phyloP scores from a whole-genome alignment of 1,140 invertebrate genomes.

The Drosophila miranda region DNA sequence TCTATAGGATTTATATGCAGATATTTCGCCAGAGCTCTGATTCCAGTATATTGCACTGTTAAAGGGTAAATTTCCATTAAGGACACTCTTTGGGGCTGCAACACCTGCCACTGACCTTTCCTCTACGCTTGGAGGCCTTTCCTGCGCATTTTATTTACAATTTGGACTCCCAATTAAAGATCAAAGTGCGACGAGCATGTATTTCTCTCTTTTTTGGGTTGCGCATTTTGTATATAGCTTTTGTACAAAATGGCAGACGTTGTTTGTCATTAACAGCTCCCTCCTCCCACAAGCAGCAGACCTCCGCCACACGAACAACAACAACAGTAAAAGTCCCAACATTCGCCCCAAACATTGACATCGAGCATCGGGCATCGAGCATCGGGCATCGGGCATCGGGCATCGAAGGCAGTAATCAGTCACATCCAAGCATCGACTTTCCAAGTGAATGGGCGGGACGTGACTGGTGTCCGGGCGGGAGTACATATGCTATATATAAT shows the following conservation, averaged over 20 bases:
- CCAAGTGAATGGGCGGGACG: constrained; percentile 78
- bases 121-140: too few species aligned
- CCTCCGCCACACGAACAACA: constrained; percentile 1
- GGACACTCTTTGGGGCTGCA: too few species aligned
- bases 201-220: not conserved
- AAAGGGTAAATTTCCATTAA: too few species aligned
- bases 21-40: too few species aligned
- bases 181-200: constrained; percentile 8
- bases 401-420: constrained; percentile 73
- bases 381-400: too few species aligned
- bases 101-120: too few species aligned
- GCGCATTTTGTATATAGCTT: constrained; percentile 39
- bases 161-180: not conserved
- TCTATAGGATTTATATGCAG: too few species aligned
- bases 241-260: constrained; percentile 71
- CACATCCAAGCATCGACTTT: constrained; percentile 78
- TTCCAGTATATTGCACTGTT: too few species aligned
- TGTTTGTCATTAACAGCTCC: constrained; percentile 71
- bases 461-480: constrained; percentile 55
- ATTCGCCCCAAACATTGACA: constrained; percentile 26
- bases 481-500: constrained; percentile 8
- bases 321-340: constrained; percentile 32
- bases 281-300: constrained; percentile 19
- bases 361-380: too few species aligned
- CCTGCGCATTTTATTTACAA: too few species aligned